Conservation (phyloP, 35 echinoderm and acorn worm genomes). For the Hemicentrotus pulcherrimus region DNA sequence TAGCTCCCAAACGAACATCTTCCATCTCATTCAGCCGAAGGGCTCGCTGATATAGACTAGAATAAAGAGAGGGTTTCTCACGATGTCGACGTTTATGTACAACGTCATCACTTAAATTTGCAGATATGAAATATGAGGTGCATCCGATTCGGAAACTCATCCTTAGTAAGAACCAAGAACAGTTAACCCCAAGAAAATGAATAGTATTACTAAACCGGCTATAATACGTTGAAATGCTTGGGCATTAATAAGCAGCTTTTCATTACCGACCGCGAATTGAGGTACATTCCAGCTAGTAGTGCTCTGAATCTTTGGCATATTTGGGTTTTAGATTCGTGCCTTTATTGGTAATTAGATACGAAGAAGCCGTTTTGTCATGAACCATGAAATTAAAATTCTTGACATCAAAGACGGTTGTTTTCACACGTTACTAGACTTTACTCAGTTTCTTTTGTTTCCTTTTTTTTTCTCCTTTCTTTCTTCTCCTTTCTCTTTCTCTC, state of each 20-base stretch:
- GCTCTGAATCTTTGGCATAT: background rate
- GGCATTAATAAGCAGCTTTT: background rate
- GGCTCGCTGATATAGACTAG: slow-evolving; percentile 35
- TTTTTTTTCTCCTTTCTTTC: too few species aligned
- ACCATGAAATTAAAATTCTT: slow-evolving; percentile 18
- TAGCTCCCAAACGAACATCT: background rate
- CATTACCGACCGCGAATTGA: background rate
- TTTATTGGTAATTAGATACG: background rate
- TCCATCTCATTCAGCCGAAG: slow-evolving; percentile 51
- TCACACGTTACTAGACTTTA: background rate
- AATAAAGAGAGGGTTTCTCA: slow-evolving; percentile 53
- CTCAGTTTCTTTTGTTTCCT: too few species aligned
- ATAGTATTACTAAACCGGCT: too few species aligned
- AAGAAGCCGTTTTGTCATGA: background rate
- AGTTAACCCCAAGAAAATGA: too few species aligned
- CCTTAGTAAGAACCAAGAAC: too few species aligned
- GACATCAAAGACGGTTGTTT: background rate
- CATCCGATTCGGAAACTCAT: background rate
- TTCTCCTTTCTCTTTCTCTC: too few species aligned
- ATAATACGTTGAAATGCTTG: too few species aligned
- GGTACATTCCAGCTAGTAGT: background rate
- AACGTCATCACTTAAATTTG: background rate
- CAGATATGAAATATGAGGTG: background rate
- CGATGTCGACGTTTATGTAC: background rate
- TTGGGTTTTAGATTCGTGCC: background rate